Base-by-base conservation (phyloP, 2,888 invertebrate species). In the Aelia acuminata region DNA sequence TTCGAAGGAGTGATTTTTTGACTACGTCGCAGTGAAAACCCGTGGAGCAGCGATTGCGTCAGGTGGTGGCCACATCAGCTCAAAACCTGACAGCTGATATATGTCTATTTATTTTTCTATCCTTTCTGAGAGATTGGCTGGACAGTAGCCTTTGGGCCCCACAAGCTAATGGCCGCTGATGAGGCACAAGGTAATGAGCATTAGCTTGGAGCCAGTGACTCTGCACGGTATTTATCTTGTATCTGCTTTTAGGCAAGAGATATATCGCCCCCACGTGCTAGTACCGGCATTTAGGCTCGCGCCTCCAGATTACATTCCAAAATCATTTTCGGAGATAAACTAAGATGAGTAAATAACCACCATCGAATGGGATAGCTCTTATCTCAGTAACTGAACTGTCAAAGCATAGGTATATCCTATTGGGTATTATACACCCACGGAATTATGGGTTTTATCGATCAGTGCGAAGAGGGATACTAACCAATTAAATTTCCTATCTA, bases 71-170 rank as follows among this genome's bases (percentile, higher is more conserved):
- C 80, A 80, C 80, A 47, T 80, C 43, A 47, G 13, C 80, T 80
- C 43, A 43, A 80, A 43, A 43, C 3, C 13, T 80, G 39, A 43
- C 80, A 80, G 43, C 43, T 43, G 43, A 80, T n/a, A 47, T 43
- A 80, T 80, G 80, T 80, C 80, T 80, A 80, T 80, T 80, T 80
- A 80, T 80, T 80, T 80, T 80, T 80, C 43, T 47, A 80, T 39
- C 80, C 80, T 80, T 43, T 13, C 43, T 43, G 43, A 80, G 80
- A 80, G 80, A 80, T 47, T 43, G 39, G 80, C 80, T 47, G 39
- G 80, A 80, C 80, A 80, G 80, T 80, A 80, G 80, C 80, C n/a
- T n/a, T 80, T 80, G 80, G 80, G 43, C n/a, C 13, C 22, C 22
- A 47, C 22, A n/a, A 80, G 31, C 80, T 80, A 47, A 47, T 43